Evolutionary conservation across 2,113 vertebrate species (phyloP), one percentile per base, ranked within the genome.

Genomic region (Aythya baeri): DNA sequence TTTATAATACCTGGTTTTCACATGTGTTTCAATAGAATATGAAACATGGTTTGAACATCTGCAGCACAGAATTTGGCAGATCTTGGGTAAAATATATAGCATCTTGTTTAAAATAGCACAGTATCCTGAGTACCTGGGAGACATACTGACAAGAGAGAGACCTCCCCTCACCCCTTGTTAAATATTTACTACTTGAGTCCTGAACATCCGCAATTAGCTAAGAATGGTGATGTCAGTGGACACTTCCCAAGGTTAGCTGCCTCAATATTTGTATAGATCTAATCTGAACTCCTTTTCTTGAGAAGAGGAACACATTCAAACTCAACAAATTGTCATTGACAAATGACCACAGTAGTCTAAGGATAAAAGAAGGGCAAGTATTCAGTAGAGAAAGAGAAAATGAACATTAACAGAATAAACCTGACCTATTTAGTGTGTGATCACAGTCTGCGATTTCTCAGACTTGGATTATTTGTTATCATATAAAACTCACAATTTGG

Each of bases 141-240:
- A 54, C 63, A 75, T n/a, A 65, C 57, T 23, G 63, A 91, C 54
- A n/a, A 96, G 41, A 76, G 20, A 86, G 84, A 77, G 13, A 7
- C 22, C 76, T 57, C 13, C 49, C 38, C 17, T 38, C 44, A 41
- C 26, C 36, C 7, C 41, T 91, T 67, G 79, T 74, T 67, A 61
- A 91, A 92, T 93, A 75, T 94, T 96, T 96, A 91, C 92, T 83
- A 79, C 92, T 94, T 87, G 85, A 94, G 93, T 94, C 61, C 81
- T 87, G 80, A 95, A 83, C 74, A 74, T 89, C 93, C 93, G 91
- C 96, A 97, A 93, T 97, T 97, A 98, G 85, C 96, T 94, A 96
- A 97, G 97, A 97, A 76, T 86, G 74, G 78, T 95, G 93, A 71
- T 83, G 85, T 86, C 94, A 94, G 93, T 95, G 91, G 97, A 94